A percentile compares a stretch with the other conserved stretches of the same genome.
phyloP scores from a whole-genome alignment of 92 coral and sea anemone genomes.

The Nematostella vectensis region DNA sequence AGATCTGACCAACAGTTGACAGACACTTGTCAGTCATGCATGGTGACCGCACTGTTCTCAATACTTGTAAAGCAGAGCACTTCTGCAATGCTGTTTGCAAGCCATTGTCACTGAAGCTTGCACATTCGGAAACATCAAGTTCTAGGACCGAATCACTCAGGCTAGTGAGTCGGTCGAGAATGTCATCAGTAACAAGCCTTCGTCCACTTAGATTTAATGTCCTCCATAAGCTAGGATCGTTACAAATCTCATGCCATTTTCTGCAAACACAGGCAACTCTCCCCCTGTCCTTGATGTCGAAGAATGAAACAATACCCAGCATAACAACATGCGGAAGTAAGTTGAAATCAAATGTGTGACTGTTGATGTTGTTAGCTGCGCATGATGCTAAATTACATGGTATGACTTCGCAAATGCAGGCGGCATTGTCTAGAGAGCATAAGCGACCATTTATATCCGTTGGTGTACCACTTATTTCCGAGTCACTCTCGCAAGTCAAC shows the following conservation, averaged over 20 bases:
- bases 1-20: conserved; percentile 48
- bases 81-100: conserved; percentile 31
- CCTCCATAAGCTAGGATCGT: conserved; percentile 74
- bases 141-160: conserved; percentile 33
- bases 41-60: conserved; percentile 43
- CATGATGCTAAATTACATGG: too few species aligned
- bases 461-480: too few species aligned
- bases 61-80: conserved; percentile 44
- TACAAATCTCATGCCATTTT: conserved; percentile 49
- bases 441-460: too few species aligned
- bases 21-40: conserved; percentile 48
- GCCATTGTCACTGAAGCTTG: conserved; percentile 47
- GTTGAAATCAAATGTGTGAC: conserved; percentile 49
- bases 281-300: conserved; percentile 50
- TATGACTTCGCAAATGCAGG: too few species aligned
- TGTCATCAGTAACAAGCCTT: conserved; percentile 51
- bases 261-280: conserved; percentile 62
- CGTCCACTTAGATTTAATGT: conserved; percentile 34
- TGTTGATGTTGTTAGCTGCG: too few species aligned
- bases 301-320: conserved; percentile 57
- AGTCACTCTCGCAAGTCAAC: too few species aligned
- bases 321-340: conserved; percentile 71
- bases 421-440: too few species aligned
- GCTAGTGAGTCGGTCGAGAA: conserved; percentile 39
- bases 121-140: conserved; percentile 62